Conservation (phyloP, 2,888 invertebrate species). For the Drosophila differens region DNA sequence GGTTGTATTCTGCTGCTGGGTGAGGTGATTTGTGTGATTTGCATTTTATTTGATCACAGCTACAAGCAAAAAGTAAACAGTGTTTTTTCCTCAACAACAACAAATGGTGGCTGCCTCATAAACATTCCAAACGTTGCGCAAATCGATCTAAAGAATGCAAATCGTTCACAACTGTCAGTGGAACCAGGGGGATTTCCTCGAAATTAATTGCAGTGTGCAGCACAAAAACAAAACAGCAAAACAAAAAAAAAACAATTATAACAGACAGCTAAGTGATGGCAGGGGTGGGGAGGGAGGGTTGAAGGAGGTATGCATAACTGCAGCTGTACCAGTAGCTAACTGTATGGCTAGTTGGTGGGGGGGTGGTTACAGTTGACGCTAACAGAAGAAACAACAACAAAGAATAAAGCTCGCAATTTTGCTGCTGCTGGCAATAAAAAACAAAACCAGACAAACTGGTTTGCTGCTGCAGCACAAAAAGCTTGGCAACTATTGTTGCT, state of each 20-base stretch:
- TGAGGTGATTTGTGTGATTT: slow-evolving; percentile 10
- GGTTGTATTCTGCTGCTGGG: neutral
- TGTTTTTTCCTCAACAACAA: neutral
- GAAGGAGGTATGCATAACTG: neutral
- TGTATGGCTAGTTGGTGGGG: neutral
- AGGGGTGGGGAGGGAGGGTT: neutral
- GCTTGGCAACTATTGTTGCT: slow-evolving; percentile 66
- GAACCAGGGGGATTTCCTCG: slow-evolving; percentile 29
- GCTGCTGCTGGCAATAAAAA: neutral
- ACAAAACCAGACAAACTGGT: slow-evolving; percentile 71
- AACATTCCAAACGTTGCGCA: slow-evolving; percentile 40
- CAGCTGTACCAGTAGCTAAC: neutral
- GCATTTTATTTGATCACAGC: neutral
- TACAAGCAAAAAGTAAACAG: neutral
- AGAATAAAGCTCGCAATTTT: slow-evolving; percentile 11
- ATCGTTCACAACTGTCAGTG: slow-evolving; percentile 30
- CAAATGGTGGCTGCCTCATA: slow-evolving; percentile 30
- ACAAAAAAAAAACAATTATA: slow-evolving; percentile 16
- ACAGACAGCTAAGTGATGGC: neutral
- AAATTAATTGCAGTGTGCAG: slow-evolving; percentile 14
- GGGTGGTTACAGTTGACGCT: neutral
- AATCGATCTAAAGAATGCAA: slow-evolving; percentile 27
- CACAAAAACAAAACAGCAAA: slow-evolving; percentile 1
- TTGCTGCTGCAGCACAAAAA: slow-evolving; percentile 44
- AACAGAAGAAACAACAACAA: neutral